Evolutionary conservation across 1,140 invertebrate genomes (phyloP), one percentile per base, ranked within the genome.

Genomic region (Microplitis demolitor): DNA sequence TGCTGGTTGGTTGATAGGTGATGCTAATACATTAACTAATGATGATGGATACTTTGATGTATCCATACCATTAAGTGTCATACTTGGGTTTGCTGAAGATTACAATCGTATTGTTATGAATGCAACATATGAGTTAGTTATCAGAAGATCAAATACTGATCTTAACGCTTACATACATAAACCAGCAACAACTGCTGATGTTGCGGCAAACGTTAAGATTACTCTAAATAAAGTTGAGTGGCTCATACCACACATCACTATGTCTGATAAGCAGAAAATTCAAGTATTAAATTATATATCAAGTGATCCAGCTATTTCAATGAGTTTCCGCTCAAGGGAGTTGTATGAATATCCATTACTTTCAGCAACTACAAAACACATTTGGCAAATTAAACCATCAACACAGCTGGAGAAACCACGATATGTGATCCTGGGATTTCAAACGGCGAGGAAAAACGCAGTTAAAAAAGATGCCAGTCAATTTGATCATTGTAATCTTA

Each of bases 21-120:
- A 76, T 37, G 69, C 74, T 69, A 70, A 67, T 56, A 37, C 24
- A 64, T 69, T 68, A 69, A 66, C 34, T 31, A 33, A 77, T 73
- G 67, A 61, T 39, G 66, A 33, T 6, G 75, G 76, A 16, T 74
- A 83, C 60, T 87, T 87, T 69, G 78, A 84, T 68, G 76, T 82
- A 39, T 76, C 76, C 37, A 78, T 89, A 53, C 85, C 86, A 5
- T 61, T 88, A n/a, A 82, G 75, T 58, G 72, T 82, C 51, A 54
- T 87, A 0, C 72, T 87, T 1, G 84, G 85, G 11, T 87, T 88
- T 78, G 83, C 83, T 61, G 84, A 88, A 78, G 86, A 88, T 78
- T 88, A 86, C 79, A 76, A 78, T 63, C 82, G 83, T 79, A 82
- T 88, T 54, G 74, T 88, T 16, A 61, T 86, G 6, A 87, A 88